Percentiles rank a stretch among this genome's conserved stretches.
phyloP scores from a whole-genome alignment of 1,140 invertebrate genomes.

The Eulimnadia texana region DNA sequence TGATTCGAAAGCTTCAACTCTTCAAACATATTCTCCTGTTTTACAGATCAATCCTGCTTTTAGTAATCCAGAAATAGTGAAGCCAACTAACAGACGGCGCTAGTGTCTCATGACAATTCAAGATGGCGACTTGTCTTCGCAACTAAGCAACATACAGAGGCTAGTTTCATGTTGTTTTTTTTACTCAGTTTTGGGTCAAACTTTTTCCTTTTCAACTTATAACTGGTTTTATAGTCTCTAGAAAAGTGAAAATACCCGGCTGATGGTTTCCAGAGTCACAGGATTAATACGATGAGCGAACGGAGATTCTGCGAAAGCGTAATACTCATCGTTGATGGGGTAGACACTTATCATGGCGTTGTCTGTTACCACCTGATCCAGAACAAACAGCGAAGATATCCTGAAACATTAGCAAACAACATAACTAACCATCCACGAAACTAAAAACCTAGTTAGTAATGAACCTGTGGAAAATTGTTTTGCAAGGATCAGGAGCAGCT shows the following conservation, averaged over 20 bases:
- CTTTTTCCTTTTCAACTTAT: slow-evolving; percentile 24
- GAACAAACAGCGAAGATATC: slow-evolving; percentile 51
- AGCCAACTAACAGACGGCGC: no score
- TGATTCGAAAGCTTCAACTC: slow-evolving; percentile 62
- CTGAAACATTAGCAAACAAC: slow-evolving; percentile 26
- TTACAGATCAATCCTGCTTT: no score
- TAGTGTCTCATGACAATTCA: no score
- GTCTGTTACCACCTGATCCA: slow-evolving; percentile 48
- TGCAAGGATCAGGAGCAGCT: slow-evolving; percentile 24
- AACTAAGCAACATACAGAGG: no score
- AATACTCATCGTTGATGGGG: slow-evolving; percentile 70
- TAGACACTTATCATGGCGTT: slow-evolving; percentile 80
- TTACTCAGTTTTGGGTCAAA: no score
- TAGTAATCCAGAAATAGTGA: no score
- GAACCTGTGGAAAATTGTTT: slow-evolving; percentile 27
- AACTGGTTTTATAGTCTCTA: slow-evolving; percentile 11
- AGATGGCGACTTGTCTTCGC: no score
- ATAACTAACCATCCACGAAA: background rate
- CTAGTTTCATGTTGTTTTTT: no score
- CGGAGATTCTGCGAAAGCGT: slow-evolving; percentile 63
- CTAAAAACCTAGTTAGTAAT: slow-evolving; percentile 1
- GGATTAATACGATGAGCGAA: slow-evolving; percentile 62
- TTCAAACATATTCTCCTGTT: slow-evolving; percentile 51
- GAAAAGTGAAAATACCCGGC: slow-evolving; percentile 26
- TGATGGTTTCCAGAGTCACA: slow-evolving; percentile 46